Evolutionary conservation across 2,888 invertebrate genomes (phyloP), one percentile per base, ranked within the genome.

Genomic region (Bugula neritina): DNA sequence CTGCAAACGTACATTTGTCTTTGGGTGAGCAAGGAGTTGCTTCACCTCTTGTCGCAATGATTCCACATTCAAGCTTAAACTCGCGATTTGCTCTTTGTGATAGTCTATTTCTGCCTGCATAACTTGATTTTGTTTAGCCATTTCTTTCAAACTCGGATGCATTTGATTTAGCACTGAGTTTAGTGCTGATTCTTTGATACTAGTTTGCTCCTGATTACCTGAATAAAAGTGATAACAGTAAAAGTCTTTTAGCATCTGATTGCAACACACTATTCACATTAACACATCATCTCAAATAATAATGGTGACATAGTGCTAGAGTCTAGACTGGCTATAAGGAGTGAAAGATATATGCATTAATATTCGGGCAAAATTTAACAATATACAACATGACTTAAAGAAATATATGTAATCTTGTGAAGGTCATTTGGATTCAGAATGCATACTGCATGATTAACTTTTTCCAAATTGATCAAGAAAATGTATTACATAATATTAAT

Each of bases 21-120:
- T 78, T 21, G 82, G 82, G 72, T 80, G 78, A 69, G 70, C 69
- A 54, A 80, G 72, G n/a, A 81, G 72, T 23, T 71, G 58, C 35
- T 77, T 73, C 0, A 83, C 78, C 71, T 78, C 76, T 43, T 73
- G 71, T 72, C 79, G 75, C 21, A 82, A 73, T n/a, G 75, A 74
- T 35, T 73, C 27, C 58, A 77, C 81, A 1, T 23, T 72, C 25
- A 75, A 75, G 31, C 75, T 72, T 43, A 82, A 69, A 25, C 78
- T 77, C 29, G 78, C 78, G 69, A 80, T 79, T 71, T 80, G 78
- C 57, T 76, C 76, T 70, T 73, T 75, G 73, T 82, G 81, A 58
- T 81, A 76, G 69, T 80, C 80, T 54, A 81, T 80, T 74, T 83
- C 83, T 81, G 81, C 81, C 75, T 76, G 74, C 81, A 82, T 82